Evolutionary conservation across 2,797 vertebrate species (phyloP).

Genomic region (Chaenodraco wilsoni): DNA sequence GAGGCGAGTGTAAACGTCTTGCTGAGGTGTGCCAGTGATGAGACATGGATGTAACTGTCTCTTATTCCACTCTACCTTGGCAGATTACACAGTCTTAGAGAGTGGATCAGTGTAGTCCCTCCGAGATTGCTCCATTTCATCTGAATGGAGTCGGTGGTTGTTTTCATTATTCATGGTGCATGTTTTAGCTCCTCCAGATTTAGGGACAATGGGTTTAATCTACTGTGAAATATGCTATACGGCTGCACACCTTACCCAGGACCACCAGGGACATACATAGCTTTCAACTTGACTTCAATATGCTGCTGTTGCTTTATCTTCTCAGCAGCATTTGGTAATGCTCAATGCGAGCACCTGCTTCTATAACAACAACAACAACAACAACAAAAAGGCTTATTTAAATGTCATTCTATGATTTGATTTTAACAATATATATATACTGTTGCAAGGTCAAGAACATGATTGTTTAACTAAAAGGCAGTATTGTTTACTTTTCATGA

Average conservation of each 20-base stretch:
- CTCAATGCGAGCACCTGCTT: neutral
- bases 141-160: conserved; percentile 68
- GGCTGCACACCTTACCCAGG: conserved; percentile 49
- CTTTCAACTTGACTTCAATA: conserved; percentile 41
- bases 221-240: conserved; percentile 69
- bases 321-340: conserved; percentile 27
- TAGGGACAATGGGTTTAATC: conserved; percentile 77
- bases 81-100: conserved; percentile 75
- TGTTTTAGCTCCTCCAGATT: conserved; percentile 73
- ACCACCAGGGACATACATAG: conserved; percentile 50
- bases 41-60: conserved; percentile 70
- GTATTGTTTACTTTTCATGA: neutral
- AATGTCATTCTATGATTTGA: conserved; percentile 36
- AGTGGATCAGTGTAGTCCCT: conserved; percentile 72
- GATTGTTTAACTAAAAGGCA: neutral
- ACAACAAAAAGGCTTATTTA: conserved; percentile 15
- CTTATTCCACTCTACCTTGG: conserved; percentile 66
- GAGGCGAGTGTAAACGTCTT: conserved; percentile 68
- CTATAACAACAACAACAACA: conserved; percentile 28
- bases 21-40: conserved; percentile 67
- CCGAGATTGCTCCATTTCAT: conserved; percentile 75
- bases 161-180: conserved; percentile 81
- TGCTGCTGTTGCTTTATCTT: conserved; percentile 27
- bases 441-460: neutral
- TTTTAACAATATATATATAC: conserved; percentile 23